Evolutionary conservation across 2,797 vertebrate species (phyloP).

Genomic region (Oryzias dopingdopingensis): DNA sequence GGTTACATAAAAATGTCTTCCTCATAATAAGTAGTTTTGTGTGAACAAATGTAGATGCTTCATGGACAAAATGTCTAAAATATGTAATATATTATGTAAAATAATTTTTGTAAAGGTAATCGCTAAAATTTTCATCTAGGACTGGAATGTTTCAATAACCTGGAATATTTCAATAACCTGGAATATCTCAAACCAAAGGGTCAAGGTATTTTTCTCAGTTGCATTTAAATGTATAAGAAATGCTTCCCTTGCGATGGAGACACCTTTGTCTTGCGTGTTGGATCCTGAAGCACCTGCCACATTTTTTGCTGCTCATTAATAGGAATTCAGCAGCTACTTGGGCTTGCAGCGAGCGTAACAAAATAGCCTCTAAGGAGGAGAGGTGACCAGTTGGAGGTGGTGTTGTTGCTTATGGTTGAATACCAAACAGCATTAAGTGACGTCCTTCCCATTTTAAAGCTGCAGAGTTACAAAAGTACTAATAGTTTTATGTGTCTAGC

Average conservation of each 20-base stretch:
- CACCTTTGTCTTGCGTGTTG: slow-evolving; percentile 27
- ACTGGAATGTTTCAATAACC: no score
- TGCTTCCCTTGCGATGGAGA: slow-evolving; percentile 13
- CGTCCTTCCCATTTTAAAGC: slow-evolving; percentile 24
- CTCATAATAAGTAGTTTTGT: no score
- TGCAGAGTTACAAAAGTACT: background rate
- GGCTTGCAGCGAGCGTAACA: slow-evolving; percentile 38
- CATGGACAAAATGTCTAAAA: no score
- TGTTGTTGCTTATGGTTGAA: slow-evolving; percentile 42
- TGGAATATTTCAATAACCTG: no score
- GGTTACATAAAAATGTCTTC: no score
- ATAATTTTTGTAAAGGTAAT: no score
- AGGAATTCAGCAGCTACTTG: slow-evolving; percentile 45
- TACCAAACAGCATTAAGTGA: slow-evolving; percentile 32
- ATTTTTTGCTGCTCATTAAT: slow-evolving; percentile 56
- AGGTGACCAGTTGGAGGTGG: slow-evolving; percentile 34
- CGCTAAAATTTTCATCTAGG: no score
- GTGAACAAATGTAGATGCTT: no score
- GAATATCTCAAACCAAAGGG: background rate
- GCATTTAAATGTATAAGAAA: slow-evolving; percentile 25
- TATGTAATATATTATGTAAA: no score
- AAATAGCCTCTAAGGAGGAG: slow-evolving; percentile 43
- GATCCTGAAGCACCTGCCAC: slow-evolving; percentile 48
- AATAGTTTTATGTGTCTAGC: background rate
- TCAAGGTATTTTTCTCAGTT: background rate